phyloP scores from a whole-genome alignment of 2,888 invertebrate genomes.

The Augochlorella aurata region DNA sequence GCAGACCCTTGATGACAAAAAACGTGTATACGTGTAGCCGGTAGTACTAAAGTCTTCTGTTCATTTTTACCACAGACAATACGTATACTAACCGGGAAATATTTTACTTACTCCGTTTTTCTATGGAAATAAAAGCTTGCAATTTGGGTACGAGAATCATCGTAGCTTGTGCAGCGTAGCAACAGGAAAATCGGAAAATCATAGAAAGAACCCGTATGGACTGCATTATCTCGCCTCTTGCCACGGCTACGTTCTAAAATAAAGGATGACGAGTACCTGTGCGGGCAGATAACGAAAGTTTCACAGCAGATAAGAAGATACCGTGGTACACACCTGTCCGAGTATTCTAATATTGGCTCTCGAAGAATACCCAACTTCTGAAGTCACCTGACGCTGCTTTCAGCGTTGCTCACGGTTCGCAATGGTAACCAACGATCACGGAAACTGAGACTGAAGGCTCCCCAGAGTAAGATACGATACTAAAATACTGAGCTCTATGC shows the following conservation, averaged over 20 bases:
- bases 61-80: not conserved
- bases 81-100: no score
- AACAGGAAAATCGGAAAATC: not conserved
- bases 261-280: not conserved
- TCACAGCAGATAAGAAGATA: not conserved
- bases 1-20: no score
- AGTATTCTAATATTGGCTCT: not conserved
- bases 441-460: not conserved
- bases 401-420: not conserved
- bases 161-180: not conserved
- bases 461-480: not conserved
- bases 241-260: not conserved
- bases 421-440: not conserved
- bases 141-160: no score
- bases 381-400: not conserved
- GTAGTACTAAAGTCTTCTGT: not conserved
- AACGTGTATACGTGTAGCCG: no score
- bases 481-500: not conserved
- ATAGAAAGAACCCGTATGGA: not conserved
- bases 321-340: not conserved
- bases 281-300: conserved; percentile 2
- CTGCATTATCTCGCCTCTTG: not conserved
- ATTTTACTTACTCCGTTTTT: no score
- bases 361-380: not conserved
- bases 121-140: no score